Evolutionary conservation across 1,140 invertebrate genomes (phyloP).

Genomic region (Apocrypta bakeri): DNA sequence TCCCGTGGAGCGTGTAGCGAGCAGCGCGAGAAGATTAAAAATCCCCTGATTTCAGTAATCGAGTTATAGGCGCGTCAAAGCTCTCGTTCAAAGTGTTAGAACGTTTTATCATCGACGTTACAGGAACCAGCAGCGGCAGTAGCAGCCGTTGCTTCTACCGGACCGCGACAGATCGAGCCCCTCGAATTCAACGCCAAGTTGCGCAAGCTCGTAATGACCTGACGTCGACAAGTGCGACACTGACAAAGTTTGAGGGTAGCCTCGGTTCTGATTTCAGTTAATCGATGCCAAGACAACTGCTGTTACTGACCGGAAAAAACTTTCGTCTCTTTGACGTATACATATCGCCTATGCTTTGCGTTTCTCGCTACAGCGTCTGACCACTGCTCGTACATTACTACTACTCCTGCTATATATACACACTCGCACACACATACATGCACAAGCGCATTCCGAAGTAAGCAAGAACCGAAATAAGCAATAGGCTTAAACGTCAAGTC

Average conservation of each 20-base stretch:
- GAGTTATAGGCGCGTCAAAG: constrained; percentile 56
- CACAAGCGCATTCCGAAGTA: background rate
- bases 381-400: no score
- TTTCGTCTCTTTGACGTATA: background rate
- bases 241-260: constrained; percentile 42
- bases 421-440: background rate
- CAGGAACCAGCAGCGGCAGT: no score
- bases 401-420: no score
- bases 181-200: background rate
- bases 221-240: constrained; percentile 20
- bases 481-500: constrained; percentile 31
- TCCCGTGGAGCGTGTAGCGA: constrained; percentile 59
- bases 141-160: background rate
- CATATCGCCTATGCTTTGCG: no score
- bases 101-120: constrained; percentile 21
- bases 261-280: constrained; percentile 56
- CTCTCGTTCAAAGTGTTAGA: background rate
- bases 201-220: constrained; percentile 1
- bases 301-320: background rate
- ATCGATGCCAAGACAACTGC: constrained; percentile 45
- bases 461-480: background rate
- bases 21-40: constrained; percentile 70
- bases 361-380: no score
- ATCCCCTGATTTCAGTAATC: constrained; percentile 72
- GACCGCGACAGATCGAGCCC: constrained; percentile 32